phyloP scores from a whole-genome alignment of 2,888 invertebrate genomes.

The Argyresthia goedartella region DNA sequence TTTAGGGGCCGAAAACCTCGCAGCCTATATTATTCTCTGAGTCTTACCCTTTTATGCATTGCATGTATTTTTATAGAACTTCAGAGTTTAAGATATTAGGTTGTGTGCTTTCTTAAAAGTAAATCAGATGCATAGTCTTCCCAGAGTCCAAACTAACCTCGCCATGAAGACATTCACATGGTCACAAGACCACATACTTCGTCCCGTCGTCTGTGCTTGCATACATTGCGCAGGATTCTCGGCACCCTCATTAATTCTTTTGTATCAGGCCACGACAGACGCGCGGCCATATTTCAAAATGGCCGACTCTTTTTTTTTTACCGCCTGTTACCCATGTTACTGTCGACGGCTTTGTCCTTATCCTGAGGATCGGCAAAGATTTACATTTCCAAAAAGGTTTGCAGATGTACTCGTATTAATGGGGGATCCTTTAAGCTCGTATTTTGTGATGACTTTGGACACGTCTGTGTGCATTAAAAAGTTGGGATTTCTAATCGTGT shows the following conservation, averaged over 20 bases:
- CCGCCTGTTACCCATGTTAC: constrained; percentile 7
- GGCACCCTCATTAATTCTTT: constrained; percentile 23
- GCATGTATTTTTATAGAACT: too few relatives aligned
- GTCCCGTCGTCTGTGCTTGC: constrained; percentile 3
- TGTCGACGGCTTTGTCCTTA: constrained; percentile 9
- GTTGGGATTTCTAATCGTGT: too few relatives aligned
- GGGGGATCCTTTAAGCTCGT: not conserved
- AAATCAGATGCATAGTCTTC: too few relatives aligned
- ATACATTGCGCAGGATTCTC: constrained; percentile 14
- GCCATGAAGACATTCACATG: too few relatives aligned
- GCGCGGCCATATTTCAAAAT: constrained; percentile 23
- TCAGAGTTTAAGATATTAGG: too few relatives aligned
- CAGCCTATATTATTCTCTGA: too few relatives aligned
- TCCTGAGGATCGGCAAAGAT: constrained; percentile 14
- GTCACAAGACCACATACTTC: not conserved
- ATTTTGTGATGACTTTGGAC: not conserved
- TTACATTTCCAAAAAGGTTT: constrained; percentile 15
- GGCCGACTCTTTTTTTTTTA: constrained; percentile 13
- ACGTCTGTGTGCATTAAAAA: too few relatives aligned
- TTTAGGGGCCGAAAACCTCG: too few relatives aligned
- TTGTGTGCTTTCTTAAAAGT: too few relatives aligned
- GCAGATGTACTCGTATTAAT: constrained; percentile 4
- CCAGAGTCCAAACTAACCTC: too few relatives aligned
- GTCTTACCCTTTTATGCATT: too few relatives aligned
- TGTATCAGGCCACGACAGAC: constrained; percentile 17